phyloP scores from a whole-genome alignment of 2,113 vertebrate species.

The Vulpes ferrilata region DNA sequence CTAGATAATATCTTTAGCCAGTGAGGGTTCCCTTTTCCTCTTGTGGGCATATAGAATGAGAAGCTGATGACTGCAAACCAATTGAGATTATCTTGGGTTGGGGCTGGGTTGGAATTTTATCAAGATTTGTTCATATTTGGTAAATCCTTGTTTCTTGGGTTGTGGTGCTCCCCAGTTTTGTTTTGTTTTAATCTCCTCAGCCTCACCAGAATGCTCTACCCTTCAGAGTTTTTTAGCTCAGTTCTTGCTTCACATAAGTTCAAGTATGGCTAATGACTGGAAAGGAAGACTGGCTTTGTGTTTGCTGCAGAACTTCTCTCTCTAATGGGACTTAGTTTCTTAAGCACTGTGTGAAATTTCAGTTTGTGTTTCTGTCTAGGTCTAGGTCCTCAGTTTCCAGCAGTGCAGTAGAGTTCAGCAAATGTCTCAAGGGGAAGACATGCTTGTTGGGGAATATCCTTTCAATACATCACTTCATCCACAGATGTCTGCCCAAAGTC shows the following conservation, averaged over 20 bases:
- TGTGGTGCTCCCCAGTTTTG: not conserved
- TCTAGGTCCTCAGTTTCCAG: not conserved
- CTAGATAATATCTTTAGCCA: not conserved
- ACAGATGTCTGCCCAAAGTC: too few species aligned
- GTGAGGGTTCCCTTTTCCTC: not conserved
- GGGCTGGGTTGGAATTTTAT: not conserved
- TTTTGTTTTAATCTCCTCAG: not conserved
- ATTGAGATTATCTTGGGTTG: not conserved
- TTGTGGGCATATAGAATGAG: not conserved
- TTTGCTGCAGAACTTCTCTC: not conserved
- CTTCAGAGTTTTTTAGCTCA: not conserved
- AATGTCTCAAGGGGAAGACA: not conserved
- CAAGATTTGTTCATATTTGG: not conserved
- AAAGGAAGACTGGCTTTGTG: not conserved
- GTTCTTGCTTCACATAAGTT: not conserved
- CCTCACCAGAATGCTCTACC: not conserved
- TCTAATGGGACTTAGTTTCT: not conserved
- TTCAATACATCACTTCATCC: not conserved
- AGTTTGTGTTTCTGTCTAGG: not conserved
- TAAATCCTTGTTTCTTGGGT: not conserved
- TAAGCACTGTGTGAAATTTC: not conserved
- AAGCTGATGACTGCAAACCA: not conserved
- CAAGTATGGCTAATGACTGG: too few species aligned
- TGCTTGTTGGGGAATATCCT: not conserved
- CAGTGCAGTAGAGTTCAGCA: not conserved